These are phyloP conservation scores for Stomorhina lunata DNA, from an alignment of 2,888 invertebrate genomes.

Conservation along the genomic window DNA sequence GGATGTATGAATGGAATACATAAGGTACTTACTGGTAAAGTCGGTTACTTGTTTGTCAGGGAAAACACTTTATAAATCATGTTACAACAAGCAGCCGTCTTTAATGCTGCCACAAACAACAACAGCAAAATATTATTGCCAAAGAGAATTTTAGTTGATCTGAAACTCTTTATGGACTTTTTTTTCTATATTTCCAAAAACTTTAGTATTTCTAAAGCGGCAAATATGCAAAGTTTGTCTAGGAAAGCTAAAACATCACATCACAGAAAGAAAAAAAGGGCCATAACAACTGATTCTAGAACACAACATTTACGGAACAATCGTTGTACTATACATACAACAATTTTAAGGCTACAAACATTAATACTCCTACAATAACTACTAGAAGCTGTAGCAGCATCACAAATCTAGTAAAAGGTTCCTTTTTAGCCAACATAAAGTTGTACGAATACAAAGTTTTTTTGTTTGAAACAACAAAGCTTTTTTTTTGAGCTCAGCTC, in stretches of 20 bases:
- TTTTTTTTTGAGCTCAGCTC: background rate
- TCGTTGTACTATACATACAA: background rate
- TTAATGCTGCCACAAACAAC: slow-evolving; percentile 56
- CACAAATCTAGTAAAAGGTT: slow-evolving; percentile 26
- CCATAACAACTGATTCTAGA: slow-evolving; percentile 40
- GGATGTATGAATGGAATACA: slow-evolving; percentile 12
- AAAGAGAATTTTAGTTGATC: slow-evolving; percentile 51
- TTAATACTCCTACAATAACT: slow-evolving; percentile 20
- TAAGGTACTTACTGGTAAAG: slow-evolving; percentile 58
- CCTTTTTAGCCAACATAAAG: slow-evolving; percentile 46
- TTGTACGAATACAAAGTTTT: slow-evolving; percentile 35
- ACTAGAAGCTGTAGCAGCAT: slow-evolving; percentile 53
- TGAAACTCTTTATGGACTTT: slow-evolving; percentile 16
- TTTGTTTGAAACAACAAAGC: slow-evolving; percentile 42
- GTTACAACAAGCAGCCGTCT: slow-evolving; percentile 66
- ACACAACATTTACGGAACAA: slow-evolving; percentile 35
- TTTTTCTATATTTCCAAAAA: background rate
- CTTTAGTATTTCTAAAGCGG: slow-evolving; percentile 48
- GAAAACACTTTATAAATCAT: slow-evolving; percentile 69
- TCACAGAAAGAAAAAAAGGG: background rate
- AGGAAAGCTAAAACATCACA: slow-evolving; percentile 28
- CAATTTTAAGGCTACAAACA: slow-evolving; percentile 57
- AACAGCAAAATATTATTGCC: slow-evolving; percentile 10
- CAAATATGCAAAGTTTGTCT: slow-evolving; percentile 63
- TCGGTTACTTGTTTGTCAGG: slow-evolving; percentile 67